Base-by-base conservation (phyloP, 2,888 invertebrate genomes). In the Lasioglossum leucozonium region DNA sequence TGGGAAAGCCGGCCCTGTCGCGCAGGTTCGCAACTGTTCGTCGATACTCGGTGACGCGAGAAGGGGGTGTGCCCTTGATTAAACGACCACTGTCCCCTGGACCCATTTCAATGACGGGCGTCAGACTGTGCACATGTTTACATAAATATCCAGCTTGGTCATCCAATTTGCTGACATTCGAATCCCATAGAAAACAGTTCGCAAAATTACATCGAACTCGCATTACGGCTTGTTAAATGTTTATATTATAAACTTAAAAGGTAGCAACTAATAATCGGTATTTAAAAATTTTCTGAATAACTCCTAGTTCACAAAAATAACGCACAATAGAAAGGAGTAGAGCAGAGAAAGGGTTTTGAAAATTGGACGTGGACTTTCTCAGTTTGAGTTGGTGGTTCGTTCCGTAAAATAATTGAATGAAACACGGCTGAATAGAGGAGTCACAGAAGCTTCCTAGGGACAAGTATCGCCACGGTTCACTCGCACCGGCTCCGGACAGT, bases 401-500 rank as follows among this genome's bases (percentile, higher is more conserved):
- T 10, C 8, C 22, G 37, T 44, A 30, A 44, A 72, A 72, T 44
- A 72, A 72, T 34, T 72, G 30, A 72, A 72, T 30, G 72, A 72
- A 72, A 72, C n/a, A n/a, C 47, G 40, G 71, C 13, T 18, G 44
- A 62, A 34, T 34, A 69, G 75, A 69, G 34, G 40, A 58, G 47
- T 67, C 22, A 67, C 40, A 65, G 55, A 74, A 78, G 85, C 84
- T 86, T 77, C 71, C 69, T 65, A 81, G 82, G 82, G 88, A 85
- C 89, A 79, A 75, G 82, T 80, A 89, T 87, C 88, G 78, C 78
- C 85, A 67, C 74, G 65, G 71, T 47, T 71, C 58, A 37, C 76
- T 84, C 78, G 75, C 85, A 69, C 73, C 77, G 84, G 58, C 40
- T 71, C 69, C 72, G 77, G 91, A 88, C 91, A 91, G 91, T 92